Conservation (phyloP, 1,140 invertebrate species). For the Drosophila sp. region DNA sequence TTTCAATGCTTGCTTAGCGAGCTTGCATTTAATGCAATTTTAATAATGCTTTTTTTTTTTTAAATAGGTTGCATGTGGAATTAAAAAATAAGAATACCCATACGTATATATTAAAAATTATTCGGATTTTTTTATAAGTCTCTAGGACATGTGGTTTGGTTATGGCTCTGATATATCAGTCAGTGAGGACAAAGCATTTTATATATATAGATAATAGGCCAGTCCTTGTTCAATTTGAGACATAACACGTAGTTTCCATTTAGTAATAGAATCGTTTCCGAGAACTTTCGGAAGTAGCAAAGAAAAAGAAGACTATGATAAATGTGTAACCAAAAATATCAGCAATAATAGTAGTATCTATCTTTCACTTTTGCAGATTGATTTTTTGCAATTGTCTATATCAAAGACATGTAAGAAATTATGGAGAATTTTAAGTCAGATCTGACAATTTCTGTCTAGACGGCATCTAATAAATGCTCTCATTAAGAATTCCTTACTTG, state of each 20-base stretch:
- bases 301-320: conserved; percentile 4
- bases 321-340: not conserved
- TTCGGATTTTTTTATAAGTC: no score
- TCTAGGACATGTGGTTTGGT: no score
- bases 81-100: no score
- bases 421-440: conserved; percentile 3
- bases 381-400: not conserved
- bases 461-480: conserved; percentile 24
- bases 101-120: no score
- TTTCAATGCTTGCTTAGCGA: no score
- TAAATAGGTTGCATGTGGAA: no score
- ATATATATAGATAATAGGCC: no score
- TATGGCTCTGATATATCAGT: not conserved
- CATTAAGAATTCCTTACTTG: conserved; percentile 28
- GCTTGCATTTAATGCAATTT: no score
- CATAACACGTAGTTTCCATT: conserved; percentile 36
- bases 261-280: conserved; percentile 22
- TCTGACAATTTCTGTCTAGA: conserved; percentile 1
- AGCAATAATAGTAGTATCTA: not conserved
- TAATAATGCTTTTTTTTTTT: no score
- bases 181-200: no score
- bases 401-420: no score
- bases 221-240: not conserved
- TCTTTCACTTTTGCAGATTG: not conserved
- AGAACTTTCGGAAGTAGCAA: conserved; percentile 25